Evolutionary conservation across 2,888 invertebrate genomes (phyloP), one percentile per base, ranked within the genome.

Genomic region (Sipha maydis): DNA sequence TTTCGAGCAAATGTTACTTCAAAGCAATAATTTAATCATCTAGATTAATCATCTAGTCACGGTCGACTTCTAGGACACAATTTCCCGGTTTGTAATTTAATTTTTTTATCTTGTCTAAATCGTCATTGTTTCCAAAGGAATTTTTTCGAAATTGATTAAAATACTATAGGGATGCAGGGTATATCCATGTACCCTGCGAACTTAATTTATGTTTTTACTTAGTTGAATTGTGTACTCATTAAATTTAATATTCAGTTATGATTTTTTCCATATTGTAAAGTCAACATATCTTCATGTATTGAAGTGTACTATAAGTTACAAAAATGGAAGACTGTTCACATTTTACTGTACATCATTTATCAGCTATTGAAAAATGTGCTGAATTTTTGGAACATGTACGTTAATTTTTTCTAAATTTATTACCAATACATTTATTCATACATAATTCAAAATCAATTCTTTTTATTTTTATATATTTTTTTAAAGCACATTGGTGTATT

Each of bases 291-390:
- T 82, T 56, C 21, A 2, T 75, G n/a, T n/a, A 73, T 21, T 31
- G 21, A 56, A 75, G 0, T 25, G 41, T 17, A 19, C 3, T 0
- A 28, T n/a, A 84, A 31, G 38, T 17, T 17, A 1, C 19, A 34
- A 19, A 48, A 31, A 88, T 88, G 88, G 88, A 88, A 67, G 88
- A 88, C 8, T 88, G 88, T 82, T 75, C 88, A 9, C 88, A 88
- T 11, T 88, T 88, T 31, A 88, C 73, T 7, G 80, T 88, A 21
- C 88, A 82, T 67, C 88, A 88, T 48, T 76, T 88, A 9, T 28
- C 88, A 9, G 75, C 88, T 7, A 88, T 88, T 14, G 88, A 88
- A 38, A 88, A 82, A 82, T 80, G 88, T 75, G 80, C 80, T 5
- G 80, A 88, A 25, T 88, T 88, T 31, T 67, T 76, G 48, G 76